A percentile compares a stretch with the other conserved stretches of the same genome.
Conservation (phyloP, 2,888 invertebrate genomes). For the Palloptera scutellata region DNA sequence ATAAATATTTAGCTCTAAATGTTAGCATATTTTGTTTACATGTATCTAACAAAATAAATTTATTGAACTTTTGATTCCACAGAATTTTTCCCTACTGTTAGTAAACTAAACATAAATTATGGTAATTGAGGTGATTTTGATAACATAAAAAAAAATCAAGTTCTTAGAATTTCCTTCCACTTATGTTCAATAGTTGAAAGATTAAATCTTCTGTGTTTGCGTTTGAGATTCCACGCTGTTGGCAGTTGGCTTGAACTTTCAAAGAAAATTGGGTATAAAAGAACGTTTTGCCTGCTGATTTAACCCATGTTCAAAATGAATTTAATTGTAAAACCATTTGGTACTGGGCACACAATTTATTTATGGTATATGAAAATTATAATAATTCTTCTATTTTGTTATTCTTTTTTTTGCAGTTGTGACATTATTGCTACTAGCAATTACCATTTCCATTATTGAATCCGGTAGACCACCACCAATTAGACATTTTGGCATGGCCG, state of each 20-base stretch:
- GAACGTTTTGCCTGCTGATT: background rate
- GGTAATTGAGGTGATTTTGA: background rate
- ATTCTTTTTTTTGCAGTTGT: background rate
- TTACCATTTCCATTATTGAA: constrained; percentile 7
- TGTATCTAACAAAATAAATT: no score
- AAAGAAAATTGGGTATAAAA: constrained; percentile 14
- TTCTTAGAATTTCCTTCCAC: no score
- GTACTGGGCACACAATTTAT: background rate
- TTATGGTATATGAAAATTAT: background rate
- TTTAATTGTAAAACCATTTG: background rate
- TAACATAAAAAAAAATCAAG: no score
- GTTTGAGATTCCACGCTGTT: background rate
- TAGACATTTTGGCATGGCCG: constrained; percentile 35
- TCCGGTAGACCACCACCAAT: constrained; percentile 19
- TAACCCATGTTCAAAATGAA: constrained; percentile 18
- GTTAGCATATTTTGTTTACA: no score
- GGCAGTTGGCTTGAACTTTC: background rate
- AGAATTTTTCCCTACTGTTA: no score
- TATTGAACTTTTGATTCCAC: no score
- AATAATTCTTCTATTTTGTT: background rate
- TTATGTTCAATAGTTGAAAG: background rate
- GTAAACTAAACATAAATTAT: background rate
- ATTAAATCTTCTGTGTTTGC: background rate
- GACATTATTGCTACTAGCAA: constrained; percentile 6
- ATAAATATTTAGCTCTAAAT: no score